A percentile compares a stretch with the other conserved stretches of the same genome.
These are phyloP conservation scores for Tetranychus truncatus DNA, from an alignment of 2,888 invertebrate genomes.

Conservation along the genomic window DNA sequence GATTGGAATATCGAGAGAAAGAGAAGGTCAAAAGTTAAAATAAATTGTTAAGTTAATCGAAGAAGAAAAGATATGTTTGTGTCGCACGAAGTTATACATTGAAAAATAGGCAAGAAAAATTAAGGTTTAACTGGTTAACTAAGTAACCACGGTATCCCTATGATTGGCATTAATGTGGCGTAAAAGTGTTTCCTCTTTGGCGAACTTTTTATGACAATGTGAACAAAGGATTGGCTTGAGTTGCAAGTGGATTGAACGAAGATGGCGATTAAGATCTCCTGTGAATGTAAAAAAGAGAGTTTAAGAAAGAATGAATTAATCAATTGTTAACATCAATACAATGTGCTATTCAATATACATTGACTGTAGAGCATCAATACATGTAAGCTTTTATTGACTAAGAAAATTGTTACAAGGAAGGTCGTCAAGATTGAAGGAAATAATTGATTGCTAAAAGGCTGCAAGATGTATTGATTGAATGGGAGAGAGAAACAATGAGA, in stretches of 20 bases:
- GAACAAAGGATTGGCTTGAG: conserved; percentile 29
- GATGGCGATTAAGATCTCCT: conserved; percentile 31
- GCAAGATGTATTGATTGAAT: background rate
- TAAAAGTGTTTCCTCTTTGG: conserved; percentile 30
- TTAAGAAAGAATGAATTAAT: background rate
- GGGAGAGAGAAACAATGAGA: background rate
- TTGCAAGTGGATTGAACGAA: conserved; percentile 29
- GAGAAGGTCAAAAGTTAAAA: background rate
- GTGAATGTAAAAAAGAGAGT: conserved; percentile 9
- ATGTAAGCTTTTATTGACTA: too few relatives aligned
- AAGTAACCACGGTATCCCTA: conserved; percentile 23
- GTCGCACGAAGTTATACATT: background rate
- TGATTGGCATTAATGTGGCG: conserved; percentile 30
- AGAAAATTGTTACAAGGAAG: background rate
- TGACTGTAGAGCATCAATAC: background rate
- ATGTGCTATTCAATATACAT: background rate
- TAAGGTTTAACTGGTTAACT: background rate
- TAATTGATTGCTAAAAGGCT: background rate
- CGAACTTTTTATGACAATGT: conserved; percentile 30
- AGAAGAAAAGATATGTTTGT: background rate
- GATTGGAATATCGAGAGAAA: background rate
- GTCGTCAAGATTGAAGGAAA: background rate
- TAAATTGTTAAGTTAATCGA: background rate
- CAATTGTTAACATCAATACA: conserved; percentile 5
- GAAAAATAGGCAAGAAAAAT: conserved; percentile 5